Conservation (phyloP, 23 tunicate species). For the Clavelina lepadiformis region DNA sequence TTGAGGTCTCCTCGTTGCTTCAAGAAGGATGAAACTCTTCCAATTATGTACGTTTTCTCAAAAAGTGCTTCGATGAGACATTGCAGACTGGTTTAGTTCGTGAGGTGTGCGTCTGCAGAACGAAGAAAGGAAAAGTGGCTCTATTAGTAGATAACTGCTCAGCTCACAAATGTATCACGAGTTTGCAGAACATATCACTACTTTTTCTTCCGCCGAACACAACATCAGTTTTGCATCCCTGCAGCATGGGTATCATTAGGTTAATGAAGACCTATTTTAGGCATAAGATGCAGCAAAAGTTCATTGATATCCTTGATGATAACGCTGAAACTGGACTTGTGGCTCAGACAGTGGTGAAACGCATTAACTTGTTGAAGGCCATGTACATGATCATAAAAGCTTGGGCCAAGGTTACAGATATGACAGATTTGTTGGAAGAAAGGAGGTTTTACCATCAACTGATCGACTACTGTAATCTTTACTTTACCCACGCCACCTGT, state of each 20-base stretch:
- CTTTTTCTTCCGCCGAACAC: conserved; percentile 22
- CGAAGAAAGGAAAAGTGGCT: conserved; percentile 20
- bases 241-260: conserved; percentile 23
- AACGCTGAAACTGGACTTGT: conserved; percentile 20
- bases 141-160: conserved; percentile 12
- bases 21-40: conserved; percentile 27
- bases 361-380: conserved; percentile 27
- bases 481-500: conserved; percentile 25
- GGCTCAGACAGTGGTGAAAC: conserved; percentile 32
- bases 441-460: conserved; percentile 18
- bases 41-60: conserved; percentile 20
- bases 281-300: conserved; percentile 16
- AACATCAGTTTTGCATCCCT: conserved; percentile 30
- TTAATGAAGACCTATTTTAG: conserved; percentile 26
- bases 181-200: conserved; percentile 15
- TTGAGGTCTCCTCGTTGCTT: conserved; percentile 27
- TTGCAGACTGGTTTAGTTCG: conserved; percentile 7
- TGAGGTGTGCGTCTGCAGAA: conserved; percentile 8
- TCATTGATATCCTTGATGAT: conserved; percentile 27
- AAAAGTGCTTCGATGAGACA: conserved; percentile 12
- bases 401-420: conserved; percentile 21
- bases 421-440: conserved; percentile 29
- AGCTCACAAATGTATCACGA: conserved; percentile 18
- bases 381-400: conserved; percentile 22
- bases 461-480: conserved; percentile 17